Conservation (phyloP, 2,888 invertebrate genomes). For the Neoscelio sp. region DNA sequence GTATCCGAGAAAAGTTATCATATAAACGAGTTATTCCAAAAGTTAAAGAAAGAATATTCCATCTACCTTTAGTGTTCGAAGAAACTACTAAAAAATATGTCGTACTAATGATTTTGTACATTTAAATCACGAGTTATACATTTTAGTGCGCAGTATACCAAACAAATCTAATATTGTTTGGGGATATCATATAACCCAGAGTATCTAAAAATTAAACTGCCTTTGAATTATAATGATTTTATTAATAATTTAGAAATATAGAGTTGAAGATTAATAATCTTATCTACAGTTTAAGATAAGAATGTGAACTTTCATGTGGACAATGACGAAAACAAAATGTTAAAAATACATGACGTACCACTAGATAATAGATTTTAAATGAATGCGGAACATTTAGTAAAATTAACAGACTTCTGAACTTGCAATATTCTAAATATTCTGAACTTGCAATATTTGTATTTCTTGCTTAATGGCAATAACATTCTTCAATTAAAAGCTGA, state of each 20-base stretch:
- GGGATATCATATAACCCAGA: slow-evolving; percentile 74
- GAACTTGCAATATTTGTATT: slow-evolving; percentile 72
- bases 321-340: slow-evolving; percentile 67
- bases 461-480: slow-evolving; percentile 69
- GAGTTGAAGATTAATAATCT: slow-evolving; percentile 12
- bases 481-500: slow-evolving; percentile 66
- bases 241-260: slow-evolving; percentile 18
- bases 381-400: slow-evolving; percentile 47
- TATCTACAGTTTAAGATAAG: slow-evolving; percentile 19
- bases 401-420: slow-evolving; percentile 68
- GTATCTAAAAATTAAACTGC: slow-evolving; percentile 72
- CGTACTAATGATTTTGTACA: slow-evolving; percentile 70
- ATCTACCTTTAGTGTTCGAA: no score
- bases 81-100: no score
- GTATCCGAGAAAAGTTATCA: no score
- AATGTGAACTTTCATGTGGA: slow-evolving; percentile 63
- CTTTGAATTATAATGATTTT: slow-evolving; percentile 37
- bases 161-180: slow-evolving; percentile 71
- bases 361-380: slow-evolving; percentile 62
- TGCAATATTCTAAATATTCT: slow-evolving; percentile 70
- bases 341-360: slow-evolving; percentile 65
- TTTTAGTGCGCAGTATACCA: slow-evolving; percentile 74
- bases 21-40: slow-evolving; percentile 66
- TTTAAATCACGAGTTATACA: slow-evolving; percentile 73
- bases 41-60: slow-evolving; percentile 72